A percentile compares a stretch with the other conserved stretches of the same genome.
phyloP scores from a whole-genome alignment of 2,797 vertebrate species.

The Salmo trutta region DNA sequence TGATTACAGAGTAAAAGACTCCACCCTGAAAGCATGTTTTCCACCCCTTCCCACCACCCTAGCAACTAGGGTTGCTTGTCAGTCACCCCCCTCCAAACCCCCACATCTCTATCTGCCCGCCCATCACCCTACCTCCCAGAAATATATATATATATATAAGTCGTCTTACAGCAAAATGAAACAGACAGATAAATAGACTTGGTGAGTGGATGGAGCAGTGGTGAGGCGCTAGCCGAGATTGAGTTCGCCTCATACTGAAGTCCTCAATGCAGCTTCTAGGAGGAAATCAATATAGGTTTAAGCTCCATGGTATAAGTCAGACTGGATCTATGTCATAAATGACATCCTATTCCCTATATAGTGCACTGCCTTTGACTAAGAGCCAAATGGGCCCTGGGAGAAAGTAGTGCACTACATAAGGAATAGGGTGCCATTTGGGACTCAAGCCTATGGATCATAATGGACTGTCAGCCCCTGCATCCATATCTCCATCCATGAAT shows the following conservation, averaged over 20 bases:
- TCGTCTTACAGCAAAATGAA: constrained; percentile 22
- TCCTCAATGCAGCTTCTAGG: constrained; percentile 38
- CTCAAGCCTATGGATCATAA: neutral
- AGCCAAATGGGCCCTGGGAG: too few species aligned
- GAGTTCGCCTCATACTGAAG: constrained; percentile 9
- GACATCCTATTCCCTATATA: too few species aligned
- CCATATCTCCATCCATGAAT: neutral
- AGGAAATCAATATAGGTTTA: constrained; percentile 43
- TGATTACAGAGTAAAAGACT: neutral
- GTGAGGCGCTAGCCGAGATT: neutral
- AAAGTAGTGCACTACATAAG: too few species aligned
- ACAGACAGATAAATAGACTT: constrained; percentile 20
- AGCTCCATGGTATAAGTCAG: constrained; percentile 40
- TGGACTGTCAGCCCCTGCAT: neutral
- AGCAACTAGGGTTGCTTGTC: too few species aligned
- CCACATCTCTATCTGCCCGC: too few species aligned
- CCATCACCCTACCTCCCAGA: too few species aligned
- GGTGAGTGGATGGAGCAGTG: constrained; percentile 12
- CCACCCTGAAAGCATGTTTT: too few species aligned
- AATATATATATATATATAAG: neutral
- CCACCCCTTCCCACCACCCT: too few species aligned
- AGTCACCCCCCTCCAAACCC: neutral
- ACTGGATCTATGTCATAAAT: neutral
- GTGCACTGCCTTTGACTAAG: too few species aligned
- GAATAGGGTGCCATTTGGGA: too few species aligned